Evolutionary conservation across 2,888 invertebrate species (phyloP), one percentile per base, ranked within the genome.

Genomic region (Stramonita haemastoma): DNA sequence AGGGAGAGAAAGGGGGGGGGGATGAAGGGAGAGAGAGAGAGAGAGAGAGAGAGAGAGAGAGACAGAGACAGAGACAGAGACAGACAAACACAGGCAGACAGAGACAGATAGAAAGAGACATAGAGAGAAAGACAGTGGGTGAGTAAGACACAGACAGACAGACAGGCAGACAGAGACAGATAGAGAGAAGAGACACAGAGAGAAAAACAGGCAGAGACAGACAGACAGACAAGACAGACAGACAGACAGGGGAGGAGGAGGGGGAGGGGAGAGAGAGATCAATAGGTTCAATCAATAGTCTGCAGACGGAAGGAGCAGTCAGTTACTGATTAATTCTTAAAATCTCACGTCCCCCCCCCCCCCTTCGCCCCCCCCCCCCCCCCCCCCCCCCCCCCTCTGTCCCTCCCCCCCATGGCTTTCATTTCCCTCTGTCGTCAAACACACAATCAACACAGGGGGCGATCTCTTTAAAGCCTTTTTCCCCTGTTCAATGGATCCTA

Each of bases 21-120:
- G n/a, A 73, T n/a, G n/a, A 5, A 73, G n/a, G n/a, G 73, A 73
- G 73, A n/a, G 73, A 73, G 73, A 73, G 73, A 73, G n/a, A n/a
- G 73, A 73, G n/a, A 22, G 13, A 60, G 15, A 60, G 4, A 60
- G 60, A 73, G 73, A n/a, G 73, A 73, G 8, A 73, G 2, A 73
- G 26, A 73, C 8, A 73, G 73, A 73, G n/a, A n/a, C n/a, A 73
- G n/a, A n/a, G n/a, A 73, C n/a, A 73, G 26, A 73, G 26, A 73
- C n/a, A 26, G n/a, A n/a, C n/a, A n/a, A 11, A n/a, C 2, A n/a
- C n/a, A 73, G n/a, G n/a, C 5, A n/a, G 73, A 15, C 70, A 70
- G 19, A 70, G 22, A 19, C 22, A 22, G 26, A 5, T 8, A 70
- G 15, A 22, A 6, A 70, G 22, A 70, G 22, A 70, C 22, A 22